Percentiles rank a stretch among this genome's conserved stretches.
Evolutionary conservation across 2,888 invertebrate genomes (phyloP).

Genomic region (Euphydryas editha): DNA sequence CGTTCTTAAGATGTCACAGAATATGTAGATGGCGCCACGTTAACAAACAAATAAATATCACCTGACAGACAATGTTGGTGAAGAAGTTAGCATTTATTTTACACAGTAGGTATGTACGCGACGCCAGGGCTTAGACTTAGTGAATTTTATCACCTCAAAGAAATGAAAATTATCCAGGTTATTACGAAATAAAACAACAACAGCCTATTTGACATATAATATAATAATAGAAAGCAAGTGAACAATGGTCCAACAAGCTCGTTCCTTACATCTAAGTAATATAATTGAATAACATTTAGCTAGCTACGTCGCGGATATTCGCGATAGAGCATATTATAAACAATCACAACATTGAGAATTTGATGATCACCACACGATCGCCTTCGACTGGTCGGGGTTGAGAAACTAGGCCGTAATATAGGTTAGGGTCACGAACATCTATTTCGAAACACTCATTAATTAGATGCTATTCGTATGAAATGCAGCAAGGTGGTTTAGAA

Average conservation of each 20-base stretch:
- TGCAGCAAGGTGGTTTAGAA: conserved; percentile 54
- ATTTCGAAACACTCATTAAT: conserved; percentile 40
- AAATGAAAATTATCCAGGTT: not conserved
- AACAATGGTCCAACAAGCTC: conserved; percentile 81
- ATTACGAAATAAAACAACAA: conserved; percentile 29
- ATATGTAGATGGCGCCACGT: no score
- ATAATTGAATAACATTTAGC: conserved; percentile 68
- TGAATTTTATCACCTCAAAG: not conserved
- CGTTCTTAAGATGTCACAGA: no score
- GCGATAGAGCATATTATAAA: conserved; percentile 67
- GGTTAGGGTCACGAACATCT: conserved; percentile 32
- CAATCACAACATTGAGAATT: conserved; percentile 70
- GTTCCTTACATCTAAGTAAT: conserved; percentile 57
- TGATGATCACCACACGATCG: conserved; percentile 49
- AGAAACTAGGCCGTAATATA: conserved; percentile 50
- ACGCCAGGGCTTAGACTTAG: no score
- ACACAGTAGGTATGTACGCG: not conserved
- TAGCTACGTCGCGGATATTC: conserved; percentile 64
- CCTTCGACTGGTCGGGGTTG: conserved; percentile 40
- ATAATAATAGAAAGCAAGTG: conserved; percentile 70
- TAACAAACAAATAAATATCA: conserved; percentile 25
- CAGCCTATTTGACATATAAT: conserved; percentile 45
- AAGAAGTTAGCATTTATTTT: not conserved
- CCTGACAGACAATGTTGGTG: not conserved
- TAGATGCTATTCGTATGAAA: conserved; percentile 7